phyloP scores from a whole-genome alignment of 2,797 vertebrate species.

The Diceros bicornis region DNA sequence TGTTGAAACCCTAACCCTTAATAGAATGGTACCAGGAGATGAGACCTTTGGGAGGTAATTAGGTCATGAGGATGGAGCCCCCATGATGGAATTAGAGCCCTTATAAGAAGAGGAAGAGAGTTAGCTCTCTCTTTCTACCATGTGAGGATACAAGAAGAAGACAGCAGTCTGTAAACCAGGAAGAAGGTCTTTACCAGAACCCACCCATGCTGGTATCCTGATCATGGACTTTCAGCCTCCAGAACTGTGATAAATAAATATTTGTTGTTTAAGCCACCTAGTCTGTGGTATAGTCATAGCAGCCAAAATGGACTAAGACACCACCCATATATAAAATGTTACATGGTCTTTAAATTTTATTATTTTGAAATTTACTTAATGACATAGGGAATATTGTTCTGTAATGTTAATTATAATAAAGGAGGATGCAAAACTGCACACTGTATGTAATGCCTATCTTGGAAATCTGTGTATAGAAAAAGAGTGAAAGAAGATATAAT shows the following conservation, averaged over 20 bases:
- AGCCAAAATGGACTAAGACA: neutral
- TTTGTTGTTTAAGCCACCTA: neutral
- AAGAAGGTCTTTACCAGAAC: neutral
- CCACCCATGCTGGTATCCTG: neutral
- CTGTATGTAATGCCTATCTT: neutral
- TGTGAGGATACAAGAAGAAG: neutral
- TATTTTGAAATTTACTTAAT: constrained; percentile 43
- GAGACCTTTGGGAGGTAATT: neutral
- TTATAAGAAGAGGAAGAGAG: neutral
- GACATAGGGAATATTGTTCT: neutral
- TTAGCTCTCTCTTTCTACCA: neutral
- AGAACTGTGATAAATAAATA: neutral
- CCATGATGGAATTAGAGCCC: neutral
- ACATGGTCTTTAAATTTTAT: neutral
- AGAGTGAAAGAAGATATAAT: neutral
- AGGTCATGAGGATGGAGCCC: neutral
- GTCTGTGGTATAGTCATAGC: neutral
- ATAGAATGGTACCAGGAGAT: neutral
- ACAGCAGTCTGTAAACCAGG: neutral
- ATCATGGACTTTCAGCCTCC: neutral
- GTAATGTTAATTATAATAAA: neutral
- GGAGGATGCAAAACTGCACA: neutral
- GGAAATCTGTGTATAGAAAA: neutral
- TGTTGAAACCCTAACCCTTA: neutral
- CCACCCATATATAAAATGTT: neutral